These are phyloP conservation scores for Natrix natrix DNA, from an alignment of 2,797 vertebrate species.

Conservation along the genomic window DNA sequence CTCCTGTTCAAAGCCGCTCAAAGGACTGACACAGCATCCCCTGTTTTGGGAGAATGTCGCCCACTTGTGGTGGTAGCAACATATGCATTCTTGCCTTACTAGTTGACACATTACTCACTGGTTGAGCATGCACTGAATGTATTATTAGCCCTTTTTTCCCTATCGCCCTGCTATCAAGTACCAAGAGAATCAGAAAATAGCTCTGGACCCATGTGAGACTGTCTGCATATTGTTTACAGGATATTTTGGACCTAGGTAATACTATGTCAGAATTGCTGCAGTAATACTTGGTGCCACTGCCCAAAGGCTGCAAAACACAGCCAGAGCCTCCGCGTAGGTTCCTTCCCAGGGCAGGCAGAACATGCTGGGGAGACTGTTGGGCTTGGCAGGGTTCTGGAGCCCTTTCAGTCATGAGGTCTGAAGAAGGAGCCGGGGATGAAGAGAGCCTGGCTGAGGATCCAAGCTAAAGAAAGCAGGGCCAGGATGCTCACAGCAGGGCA, in stretches of 20 bases:
- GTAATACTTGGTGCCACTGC: not conserved
- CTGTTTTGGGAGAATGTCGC: conserved; percentile 56
- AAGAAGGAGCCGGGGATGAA: conserved; percentile 67
- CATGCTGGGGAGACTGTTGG: conserved; percentile 72
- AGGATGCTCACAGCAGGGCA: not conserved
- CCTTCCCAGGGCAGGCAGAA: conserved; percentile 19
- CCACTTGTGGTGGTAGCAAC: conserved; percentile 58
- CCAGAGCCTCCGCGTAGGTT: not conserved
- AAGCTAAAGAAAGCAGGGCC: conserved; percentile 48
- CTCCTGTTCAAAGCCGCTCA: conserved; percentile 56
- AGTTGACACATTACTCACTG: conserved; percentile 82
- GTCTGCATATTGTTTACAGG: conserved; percentile 79
- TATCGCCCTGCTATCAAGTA: conserved; percentile 82
- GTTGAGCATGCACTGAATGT: conserved; percentile 84
- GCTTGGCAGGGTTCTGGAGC: conserved; percentile 58
- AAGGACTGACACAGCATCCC: conserved; percentile 71
- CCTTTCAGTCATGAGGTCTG: conserved; percentile 74
- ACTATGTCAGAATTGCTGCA: conserved; percentile 34
- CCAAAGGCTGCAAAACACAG: conserved; percentile 24
- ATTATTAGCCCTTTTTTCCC: conserved; percentile 83
- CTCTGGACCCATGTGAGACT: conserved; percentile 67
- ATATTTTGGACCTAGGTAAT: conserved; percentile 73
- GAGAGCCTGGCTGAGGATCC: conserved; percentile 35
- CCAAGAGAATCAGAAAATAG: conserved; percentile 89
- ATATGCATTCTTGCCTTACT: conserved; percentile 74